Base-by-base conservation (phyloP, 1,140 invertebrate species). In the Andrena cerasifolii region DNA sequence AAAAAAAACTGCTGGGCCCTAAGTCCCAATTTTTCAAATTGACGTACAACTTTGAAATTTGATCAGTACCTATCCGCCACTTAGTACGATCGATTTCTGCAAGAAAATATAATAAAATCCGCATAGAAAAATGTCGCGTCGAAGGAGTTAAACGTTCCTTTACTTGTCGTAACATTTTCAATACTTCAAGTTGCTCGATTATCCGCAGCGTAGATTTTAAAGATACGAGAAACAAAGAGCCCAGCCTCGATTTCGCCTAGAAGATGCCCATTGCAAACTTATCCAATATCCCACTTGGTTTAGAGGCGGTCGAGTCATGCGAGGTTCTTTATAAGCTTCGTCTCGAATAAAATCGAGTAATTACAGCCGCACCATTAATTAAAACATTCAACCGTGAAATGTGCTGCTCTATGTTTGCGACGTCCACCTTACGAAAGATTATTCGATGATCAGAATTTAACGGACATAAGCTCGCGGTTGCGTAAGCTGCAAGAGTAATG, bases 311-410 rank as follows among this genome's bases (percentile, higher is more conserved):
- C 47, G n/a, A n/a, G 6, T 0, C 4, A 14, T 26, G 26, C 7
- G 24, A 21, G 5, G 40, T 28, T 63, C 43, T 66, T 65, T 49
- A 21, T 5, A 51, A 56, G 36, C 18, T 31, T 70, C 7, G 14
- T 18, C 21, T 47, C 21, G 12, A 33, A 21, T 31, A 45, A 45
- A 47, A 45, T 59, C 36, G 24, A 14, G 3, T n/a, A 58, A 31
- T 24, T 45, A 8, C 8, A 26, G 36, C n/a, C n/a, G 14, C 18
- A n/a, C 59, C n/a, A 16, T 71, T 53, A 24, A n/a, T 18, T 5
- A 45, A 61, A 72, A 45, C 40, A 33, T 72, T 62, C 61, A 51
- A 62, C 70, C 56, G 7, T 62, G 5, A 63, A 62, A 62, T 73
- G n/a, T 73, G 24, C 31, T 33, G 14, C 4, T 24, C 8, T 21